phyloP scores from a whole-genome alignment of 2,888 invertebrate genomes.

The Dermolepida albohirtum region DNA sequence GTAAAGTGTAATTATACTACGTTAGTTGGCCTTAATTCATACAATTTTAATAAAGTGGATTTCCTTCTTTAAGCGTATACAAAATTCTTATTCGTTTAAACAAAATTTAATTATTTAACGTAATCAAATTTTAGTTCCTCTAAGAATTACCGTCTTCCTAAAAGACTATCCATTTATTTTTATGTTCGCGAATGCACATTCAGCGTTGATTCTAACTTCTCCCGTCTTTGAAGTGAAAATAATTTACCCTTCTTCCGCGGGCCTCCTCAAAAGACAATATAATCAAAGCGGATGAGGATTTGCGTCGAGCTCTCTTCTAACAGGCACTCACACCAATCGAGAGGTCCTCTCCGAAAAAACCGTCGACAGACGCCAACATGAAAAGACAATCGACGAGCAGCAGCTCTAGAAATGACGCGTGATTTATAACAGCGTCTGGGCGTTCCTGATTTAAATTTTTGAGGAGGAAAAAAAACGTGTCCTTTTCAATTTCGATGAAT shows the following conservation, averaged over 20 bases:
- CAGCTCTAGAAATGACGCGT: not conserved
- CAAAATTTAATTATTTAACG: too few relatives aligned
- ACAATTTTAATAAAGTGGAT: too few relatives aligned
- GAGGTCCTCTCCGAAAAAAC: not conserved
- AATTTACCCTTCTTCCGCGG: slow-evolving; percentile 5
- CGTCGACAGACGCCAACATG: slow-evolving; percentile 2
- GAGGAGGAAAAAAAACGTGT: slow-evolving; percentile 8
- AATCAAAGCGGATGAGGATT: slow-evolving; percentile 24
- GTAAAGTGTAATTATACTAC: too few relatives aligned
- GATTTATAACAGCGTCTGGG: slow-evolving; percentile 9
- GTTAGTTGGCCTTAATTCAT: too few relatives aligned
- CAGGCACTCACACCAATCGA: slow-evolving; percentile 6
- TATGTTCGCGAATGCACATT: not conserved
- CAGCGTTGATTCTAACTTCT: not conserved
- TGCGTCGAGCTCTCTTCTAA: slow-evolving; percentile 20
- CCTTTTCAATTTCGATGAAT: not conserved
- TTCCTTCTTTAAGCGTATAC: too few relatives aligned
- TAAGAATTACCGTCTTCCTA: not conserved
- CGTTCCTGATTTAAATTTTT: slow-evolving; percentile 1
- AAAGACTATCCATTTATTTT: not conserved
- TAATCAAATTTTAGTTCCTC: too few relatives aligned
- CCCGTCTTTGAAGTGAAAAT: slow-evolving; percentile 19
- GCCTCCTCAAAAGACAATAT: slow-evolving; percentile 13
- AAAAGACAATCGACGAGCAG: slow-evolving; percentile 21
- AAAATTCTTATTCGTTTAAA: too few relatives aligned